Percentiles rank a stretch among this genome's conserved stretches.
phyloP scores from a whole-genome alignment of 2,888 invertebrate species.

The Megamerina dolium region DNA sequence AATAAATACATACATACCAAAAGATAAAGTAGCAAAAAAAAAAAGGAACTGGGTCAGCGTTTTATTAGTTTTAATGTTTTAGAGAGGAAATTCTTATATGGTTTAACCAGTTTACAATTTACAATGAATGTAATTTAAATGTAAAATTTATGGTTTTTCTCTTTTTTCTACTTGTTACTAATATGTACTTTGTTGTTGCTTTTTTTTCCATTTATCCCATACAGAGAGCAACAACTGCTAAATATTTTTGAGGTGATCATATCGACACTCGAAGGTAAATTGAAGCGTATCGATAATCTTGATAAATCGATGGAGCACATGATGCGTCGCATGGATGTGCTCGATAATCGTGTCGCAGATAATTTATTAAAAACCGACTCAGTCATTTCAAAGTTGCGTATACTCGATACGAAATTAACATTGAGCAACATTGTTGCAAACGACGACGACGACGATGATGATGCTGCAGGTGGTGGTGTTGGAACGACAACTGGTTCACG shows the following conservation, averaged over 20 bases:
- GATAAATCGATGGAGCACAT: conserved; percentile 83
- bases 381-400: conserved; percentile 70
- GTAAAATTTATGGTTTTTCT: too few species aligned
- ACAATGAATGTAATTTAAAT: too few species aligned
- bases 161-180: neutral
- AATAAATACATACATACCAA: too few species aligned
- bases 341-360: conserved; percentile 75
- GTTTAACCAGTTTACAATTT: too few species aligned
- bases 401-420: conserved; percentile 69
- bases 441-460: too few species aligned
- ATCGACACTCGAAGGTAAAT: conserved; percentile 78
- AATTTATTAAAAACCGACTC: conserved; percentile 81
- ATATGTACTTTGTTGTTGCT: neutral
- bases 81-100: too few species aligned
- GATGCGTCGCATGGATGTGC: conserved; percentile 75
- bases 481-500: conserved; percentile 22
- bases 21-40: too few species aligned
- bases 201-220: conserved; percentile 5
- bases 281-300: conserved; percentile 79
- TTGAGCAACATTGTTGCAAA: conserved; percentile 46
- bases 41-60: too few species aligned
- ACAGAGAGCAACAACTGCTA: conserved; percentile 81
- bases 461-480: conserved; percentile 15
- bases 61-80: too few species aligned
- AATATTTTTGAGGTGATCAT: conserved; percentile 87